Percentiles rank a stretch among this genome's conserved stretches.
Evolutionary conservation across 1,140 invertebrate genomes (phyloP).

Genomic region (Orchestia grillus): DNA sequence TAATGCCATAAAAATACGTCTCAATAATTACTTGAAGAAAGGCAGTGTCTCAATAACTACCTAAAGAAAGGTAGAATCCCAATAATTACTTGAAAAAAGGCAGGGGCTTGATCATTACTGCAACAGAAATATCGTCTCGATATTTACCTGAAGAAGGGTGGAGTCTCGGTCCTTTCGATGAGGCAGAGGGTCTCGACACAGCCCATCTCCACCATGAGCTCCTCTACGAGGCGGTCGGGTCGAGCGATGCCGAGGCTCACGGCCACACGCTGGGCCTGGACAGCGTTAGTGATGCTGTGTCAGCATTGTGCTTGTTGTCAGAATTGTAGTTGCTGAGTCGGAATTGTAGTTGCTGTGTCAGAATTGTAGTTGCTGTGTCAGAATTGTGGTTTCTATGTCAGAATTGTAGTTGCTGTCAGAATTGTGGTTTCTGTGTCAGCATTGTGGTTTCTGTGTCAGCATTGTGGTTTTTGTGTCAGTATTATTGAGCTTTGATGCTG

Average conservation of each 20-base stretch:
- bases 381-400: no score
- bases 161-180: conserved; percentile 96
- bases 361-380: no score
- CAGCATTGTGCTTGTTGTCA: not conserved
- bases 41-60: not conserved
- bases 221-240: conserved; percentile 92
- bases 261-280: conserved; percentile 92
- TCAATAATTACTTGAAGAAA: no score
- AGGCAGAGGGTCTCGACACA: conserved; percentile 95
- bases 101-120: not conserved
- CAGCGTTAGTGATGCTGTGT: not conserved
- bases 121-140: conserved; percentile 48
- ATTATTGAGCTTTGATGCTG: no score
- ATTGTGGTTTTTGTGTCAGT: no score
- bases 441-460: no score
- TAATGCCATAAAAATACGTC: no score
- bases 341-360: no score
- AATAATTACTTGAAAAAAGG: not conserved
- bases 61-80: not conserved
- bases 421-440: no score
- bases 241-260: conserved; percentile 90
- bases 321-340: no score
- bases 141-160: conserved; percentile 96
- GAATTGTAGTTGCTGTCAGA: no score
- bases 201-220: conserved; percentile 96